Evolutionary conservation across 2,888 invertebrate genomes (phyloP), one percentile per base, ranked within the genome.

Genomic region (Callosobruchus maculatus): DNA sequence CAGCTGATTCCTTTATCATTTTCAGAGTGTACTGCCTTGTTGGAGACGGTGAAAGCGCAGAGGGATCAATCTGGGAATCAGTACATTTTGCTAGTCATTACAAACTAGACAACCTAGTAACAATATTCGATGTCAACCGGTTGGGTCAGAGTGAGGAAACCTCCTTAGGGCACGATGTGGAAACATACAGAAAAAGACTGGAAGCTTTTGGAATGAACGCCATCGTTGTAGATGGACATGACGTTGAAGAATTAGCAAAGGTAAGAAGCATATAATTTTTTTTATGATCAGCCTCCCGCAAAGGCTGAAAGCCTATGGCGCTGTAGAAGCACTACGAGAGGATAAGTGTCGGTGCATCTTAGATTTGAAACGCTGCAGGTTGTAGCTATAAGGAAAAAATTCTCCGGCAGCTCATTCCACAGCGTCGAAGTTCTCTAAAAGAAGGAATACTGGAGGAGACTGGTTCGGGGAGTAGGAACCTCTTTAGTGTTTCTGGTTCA

Each of bases 61-160:
- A 99, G 89, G 99, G 99, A 75, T 97, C 97, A 70, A 91, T 99
- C 79, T 99, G 98, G 98, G 98, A 99, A 89, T 97, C 98, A 0
- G 89, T 98, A 77, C 93, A 97, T 83, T 99, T 99, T 88, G 96
- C 97, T 71, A 94, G 96, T 76, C 92, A 95, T 87, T 98, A 99
- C 89, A 94, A 97, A 79, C 90, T 99, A 72, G 98, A 99, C 88
- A 99, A 99, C 89, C 89, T 99, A 67, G 97, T 97, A 74, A 97
- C 97, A 22, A 95, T 99, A 84, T 95, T 99, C 84, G 99, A 99
- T 86, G 92, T 99, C 68, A 99, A 99, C 88, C 92, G 99, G 70
- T 90, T 99, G 70, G 99, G 99, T 2, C 99, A 99, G 88, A 98
- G 98, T 31, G 97, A 98, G 84, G 93, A 97, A 20, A 98, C 99